phyloP scores from a whole-genome alignment of 2,797 vertebrate species.

The Simalia tracyae region DNA sequence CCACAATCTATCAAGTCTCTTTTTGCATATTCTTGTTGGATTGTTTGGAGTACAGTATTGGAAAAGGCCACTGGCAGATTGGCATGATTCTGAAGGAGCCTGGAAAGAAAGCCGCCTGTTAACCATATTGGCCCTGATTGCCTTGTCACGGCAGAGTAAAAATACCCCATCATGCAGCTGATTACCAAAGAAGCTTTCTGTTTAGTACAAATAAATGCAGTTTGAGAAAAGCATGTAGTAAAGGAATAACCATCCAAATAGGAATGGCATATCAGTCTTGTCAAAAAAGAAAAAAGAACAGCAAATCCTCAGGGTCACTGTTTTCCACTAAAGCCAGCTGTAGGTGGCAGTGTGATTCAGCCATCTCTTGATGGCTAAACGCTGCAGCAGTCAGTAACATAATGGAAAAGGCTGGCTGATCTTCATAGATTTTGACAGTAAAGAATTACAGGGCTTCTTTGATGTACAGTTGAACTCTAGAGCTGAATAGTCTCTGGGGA shows the following conservation, averaged over 20 bases:
- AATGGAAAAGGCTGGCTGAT: neutral
- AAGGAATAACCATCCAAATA: neutral
- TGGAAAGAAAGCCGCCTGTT: neutral
- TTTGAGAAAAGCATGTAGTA: neutral
- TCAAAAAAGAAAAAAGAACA: neutral
- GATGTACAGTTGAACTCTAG: neutral
- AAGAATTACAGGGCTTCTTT: constrained; percentile 12
- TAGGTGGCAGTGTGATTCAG: constrained; percentile 64
- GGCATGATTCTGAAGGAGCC: neutral
- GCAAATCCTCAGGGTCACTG: neutral
- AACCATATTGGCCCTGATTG: neutral
- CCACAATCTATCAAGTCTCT: neutral
- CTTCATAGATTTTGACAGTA: neutral
- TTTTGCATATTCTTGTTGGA: neutral
- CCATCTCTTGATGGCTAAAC: constrained; percentile 23
- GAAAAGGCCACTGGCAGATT: neutral
- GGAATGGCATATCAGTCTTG: neutral
- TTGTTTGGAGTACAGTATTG: neutral
- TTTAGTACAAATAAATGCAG: neutral
- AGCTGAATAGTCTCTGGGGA: neutral
- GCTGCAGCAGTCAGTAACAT: neutral
- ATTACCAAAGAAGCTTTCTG: neutral
- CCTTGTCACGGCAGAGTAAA: neutral
- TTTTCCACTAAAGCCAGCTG: constrained; percentile 39
- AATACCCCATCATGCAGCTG: neutral